Evolutionary conservation across 1,140 invertebrate genomes (phyloP).

Genomic region (Meloidogyne exigua): DNA sequence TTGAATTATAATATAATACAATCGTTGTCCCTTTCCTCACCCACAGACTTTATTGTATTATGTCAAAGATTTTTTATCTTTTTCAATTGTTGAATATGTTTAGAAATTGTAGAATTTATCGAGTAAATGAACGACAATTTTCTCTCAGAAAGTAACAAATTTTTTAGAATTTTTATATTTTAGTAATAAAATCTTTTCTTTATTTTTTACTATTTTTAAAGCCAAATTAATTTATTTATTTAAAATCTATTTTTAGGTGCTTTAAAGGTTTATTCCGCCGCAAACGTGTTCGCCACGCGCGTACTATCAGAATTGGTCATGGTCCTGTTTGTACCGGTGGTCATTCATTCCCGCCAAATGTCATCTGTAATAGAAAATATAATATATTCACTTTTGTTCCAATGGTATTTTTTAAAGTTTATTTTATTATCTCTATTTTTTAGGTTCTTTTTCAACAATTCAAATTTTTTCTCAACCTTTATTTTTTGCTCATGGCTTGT

Average conservation of each 20-base stretch:
- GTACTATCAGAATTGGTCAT: constrained; percentile 67
- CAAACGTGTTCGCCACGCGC: constrained; percentile 60
- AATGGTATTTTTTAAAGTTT: constrained; percentile 71
- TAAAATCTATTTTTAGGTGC: constrained; percentile 41
- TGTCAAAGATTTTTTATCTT: neutral
- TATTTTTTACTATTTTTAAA: constrained; percentile 18
- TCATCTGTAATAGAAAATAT: constrained; percentile 98
- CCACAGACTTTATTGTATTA: constrained; percentile 8
- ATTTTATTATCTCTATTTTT: constrained; percentile 8
- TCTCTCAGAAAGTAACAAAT: constrained; percentile 27
- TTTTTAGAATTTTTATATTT: constrained; percentile 13
- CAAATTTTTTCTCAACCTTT: constrained; percentile 96
- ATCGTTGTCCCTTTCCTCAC: neutral
- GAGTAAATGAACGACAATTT: constrained; percentile 32
- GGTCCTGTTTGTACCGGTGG: constrained; percentile 60
- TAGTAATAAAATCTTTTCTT: neutral
- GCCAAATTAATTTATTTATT: neutral
- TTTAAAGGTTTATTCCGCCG: constrained; percentile 51
- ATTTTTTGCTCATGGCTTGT: constrained; percentile 94
- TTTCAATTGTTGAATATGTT: constrained; percentile 11
- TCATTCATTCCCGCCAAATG: constrained; percentile 83
- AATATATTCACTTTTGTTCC: constrained; percentile 96
- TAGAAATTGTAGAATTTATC: constrained; percentile 28
- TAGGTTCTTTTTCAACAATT: constrained; percentile 94
- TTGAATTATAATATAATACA: constrained; percentile 9